phyloP scores from a whole-genome alignment of 2,888 invertebrate species.

The Eilema depressum region DNA sequence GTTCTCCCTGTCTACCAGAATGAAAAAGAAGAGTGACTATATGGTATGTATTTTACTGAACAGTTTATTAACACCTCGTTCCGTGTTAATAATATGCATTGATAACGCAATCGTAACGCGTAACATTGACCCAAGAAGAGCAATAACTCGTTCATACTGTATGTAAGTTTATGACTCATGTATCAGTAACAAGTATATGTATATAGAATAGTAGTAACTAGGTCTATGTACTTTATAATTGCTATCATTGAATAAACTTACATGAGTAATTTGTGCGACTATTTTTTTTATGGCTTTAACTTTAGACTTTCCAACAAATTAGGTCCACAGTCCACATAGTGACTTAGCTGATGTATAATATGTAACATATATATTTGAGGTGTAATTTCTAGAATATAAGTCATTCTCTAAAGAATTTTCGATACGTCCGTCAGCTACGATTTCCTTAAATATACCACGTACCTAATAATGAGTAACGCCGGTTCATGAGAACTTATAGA shows the following conservation, averaged over 20 bases:
- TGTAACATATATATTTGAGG: background rate
- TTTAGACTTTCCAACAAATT: background rate
- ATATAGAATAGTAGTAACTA: background rate
- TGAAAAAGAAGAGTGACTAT: too few species aligned
- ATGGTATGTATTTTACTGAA: background rate
- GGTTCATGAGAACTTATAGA: background rate
- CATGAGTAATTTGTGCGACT: background rate
- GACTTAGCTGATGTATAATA: background rate
- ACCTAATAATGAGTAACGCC: background rate
- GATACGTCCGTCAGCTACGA: background rate
- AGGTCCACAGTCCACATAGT: background rate
- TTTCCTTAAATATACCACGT: background rate
- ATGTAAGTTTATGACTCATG: constrained; percentile 2
- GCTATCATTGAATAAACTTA: background rate
- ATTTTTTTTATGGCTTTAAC: background rate
- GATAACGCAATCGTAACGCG: constrained; percentile 8
- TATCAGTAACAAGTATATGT: background rate
- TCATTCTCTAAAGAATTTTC: background rate
- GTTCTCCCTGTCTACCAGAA: background rate
- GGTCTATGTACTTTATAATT: background rate
- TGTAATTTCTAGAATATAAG: background rate
- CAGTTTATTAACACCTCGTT: background rate
- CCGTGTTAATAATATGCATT: constrained; percentile 4
- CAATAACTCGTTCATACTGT: constrained; percentile 2
- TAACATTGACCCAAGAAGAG: constrained; percentile 19